phyloP scores from a whole-genome alignment of 1,140 invertebrate species.

The Carposina sasakii region DNA sequence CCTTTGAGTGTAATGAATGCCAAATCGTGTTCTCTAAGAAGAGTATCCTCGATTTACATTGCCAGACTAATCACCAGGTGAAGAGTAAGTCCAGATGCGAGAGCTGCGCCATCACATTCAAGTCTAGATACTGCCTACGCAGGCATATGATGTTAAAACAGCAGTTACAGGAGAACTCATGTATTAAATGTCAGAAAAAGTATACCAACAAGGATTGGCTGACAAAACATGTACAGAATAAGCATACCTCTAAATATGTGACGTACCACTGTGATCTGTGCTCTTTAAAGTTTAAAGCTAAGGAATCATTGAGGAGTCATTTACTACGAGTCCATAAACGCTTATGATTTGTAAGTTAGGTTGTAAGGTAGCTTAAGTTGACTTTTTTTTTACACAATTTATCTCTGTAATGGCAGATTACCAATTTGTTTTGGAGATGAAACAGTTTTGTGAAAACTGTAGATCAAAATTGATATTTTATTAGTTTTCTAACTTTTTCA shows the following conservation, averaged over 20 bases:
- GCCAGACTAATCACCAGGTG: conserved; percentile 48
- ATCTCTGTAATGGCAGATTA: too few species aligned
- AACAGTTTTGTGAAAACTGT: too few species aligned
- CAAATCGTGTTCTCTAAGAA: conserved; percentile 59
- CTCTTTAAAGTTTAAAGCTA: conserved; percentile 54
- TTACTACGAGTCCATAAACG: conserved; percentile 53
- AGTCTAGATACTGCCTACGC: conserved; percentile 56
- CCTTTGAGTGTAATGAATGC: conserved; percentile 59
- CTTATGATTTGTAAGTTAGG: conserved; percentile 41
- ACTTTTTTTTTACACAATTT: too few species aligned
- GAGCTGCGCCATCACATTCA: conserved; percentile 56
- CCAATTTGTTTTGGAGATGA: too few species aligned
- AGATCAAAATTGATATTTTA: too few species aligned
- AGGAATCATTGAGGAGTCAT: conserved; percentile 47
- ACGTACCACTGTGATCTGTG: conserved; percentile 55
- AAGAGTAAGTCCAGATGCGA: conserved; percentile 59
- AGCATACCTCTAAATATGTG: conserved; percentile 53
- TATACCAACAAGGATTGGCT: conserved; percentile 48
- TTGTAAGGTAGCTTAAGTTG: conserved; percentile 13
- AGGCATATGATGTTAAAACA: conserved; percentile 59
- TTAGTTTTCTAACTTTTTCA: too few species aligned
- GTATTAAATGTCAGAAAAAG: conserved; percentile 59
- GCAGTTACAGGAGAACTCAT: conserved; percentile 48
- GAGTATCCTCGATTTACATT: conserved; percentile 49
- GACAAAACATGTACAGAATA: conserved; percentile 50